Percentiles rank a stretch among this genome's conserved stretches.
phyloP scores from a whole-genome alignment of 2,113 vertebrate species.

The Phaethon lepturus region DNA sequence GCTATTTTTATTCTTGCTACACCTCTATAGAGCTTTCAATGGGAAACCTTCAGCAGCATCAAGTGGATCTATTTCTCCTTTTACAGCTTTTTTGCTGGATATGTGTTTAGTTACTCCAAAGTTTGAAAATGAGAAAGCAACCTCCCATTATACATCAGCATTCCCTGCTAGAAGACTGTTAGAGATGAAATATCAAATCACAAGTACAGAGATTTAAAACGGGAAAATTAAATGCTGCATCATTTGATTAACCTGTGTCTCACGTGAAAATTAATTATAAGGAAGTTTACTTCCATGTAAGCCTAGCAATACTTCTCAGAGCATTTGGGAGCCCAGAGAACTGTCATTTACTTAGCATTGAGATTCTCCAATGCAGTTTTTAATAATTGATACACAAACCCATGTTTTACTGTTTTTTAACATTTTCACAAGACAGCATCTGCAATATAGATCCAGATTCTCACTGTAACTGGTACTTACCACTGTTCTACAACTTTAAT shows the following conservation, averaged over 20 bases:
- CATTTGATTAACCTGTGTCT: conserved; percentile 40
- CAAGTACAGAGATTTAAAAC: background rate
- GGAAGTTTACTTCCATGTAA: conserved; percentile 7
- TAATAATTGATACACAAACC: background rate
- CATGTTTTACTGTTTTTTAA: background rate
- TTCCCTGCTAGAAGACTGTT: background rate
- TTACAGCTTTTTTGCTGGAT: background rate
- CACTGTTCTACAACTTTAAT: background rate
- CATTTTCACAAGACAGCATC: background rate
- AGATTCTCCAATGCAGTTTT: background rate
- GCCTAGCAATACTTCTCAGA: background rate
- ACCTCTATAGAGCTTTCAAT: background rate
- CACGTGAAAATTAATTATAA: conserved; percentile 39
- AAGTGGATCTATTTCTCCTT: background rate
- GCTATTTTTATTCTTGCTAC: background rate
- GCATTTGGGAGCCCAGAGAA: background rate
- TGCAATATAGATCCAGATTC: background rate
- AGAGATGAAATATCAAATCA: background rate
- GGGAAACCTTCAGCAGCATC: background rate
- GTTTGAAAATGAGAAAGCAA: background rate
- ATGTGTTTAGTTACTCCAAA: background rate
- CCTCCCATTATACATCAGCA: background rate
- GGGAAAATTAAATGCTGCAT: conserved; percentile 16
- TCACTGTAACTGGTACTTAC: background rate
- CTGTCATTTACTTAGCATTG: background rate